These are phyloP conservation scores for Cyrtorhinus lividipennis DNA, from an alignment of 1,140 invertebrate species.

Conservation along the genomic window DNA sequence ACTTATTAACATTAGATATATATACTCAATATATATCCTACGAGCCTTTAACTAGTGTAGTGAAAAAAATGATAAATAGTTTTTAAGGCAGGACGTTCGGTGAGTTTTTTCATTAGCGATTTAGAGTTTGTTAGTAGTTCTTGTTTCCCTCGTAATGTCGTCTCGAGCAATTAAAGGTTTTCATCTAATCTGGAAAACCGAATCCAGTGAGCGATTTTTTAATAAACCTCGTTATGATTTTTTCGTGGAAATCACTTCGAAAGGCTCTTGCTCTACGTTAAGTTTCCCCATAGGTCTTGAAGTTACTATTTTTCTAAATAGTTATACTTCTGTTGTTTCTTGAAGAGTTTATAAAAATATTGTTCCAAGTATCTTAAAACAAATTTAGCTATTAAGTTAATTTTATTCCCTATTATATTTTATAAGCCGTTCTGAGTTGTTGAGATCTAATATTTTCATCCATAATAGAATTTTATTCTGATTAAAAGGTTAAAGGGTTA, in stretches of 20 bases:
- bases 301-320: conserved; percentile 19
- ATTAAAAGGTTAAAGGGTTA: not conserved
- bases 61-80: not conserved
- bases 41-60: not conserved
- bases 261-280: conserved; percentile 9
- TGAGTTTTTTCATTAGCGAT: not conserved
- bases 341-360: conserved; percentile 14
- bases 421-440: not conserved
- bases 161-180: too few relatives aligned
- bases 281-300: conserved; percentile 7
- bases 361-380: not conserved
- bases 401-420: not conserved
- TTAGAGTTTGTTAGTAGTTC: too few relatives aligned
- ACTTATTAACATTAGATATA: not conserved
- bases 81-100: not conserved
- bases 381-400: not conserved
- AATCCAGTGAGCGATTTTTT: too few relatives aligned
- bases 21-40: not conserved
- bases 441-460: not conserved
- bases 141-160: too few relatives aligned
- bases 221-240: too few relatives aligned
- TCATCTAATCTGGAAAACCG: too few relatives aligned
- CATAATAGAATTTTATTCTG: conserved; percentile 1
- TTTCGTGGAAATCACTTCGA: not conserved
- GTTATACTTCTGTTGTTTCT: conserved; percentile 12